Evolutionary conservation across 2,888 invertebrate species (phyloP), one percentile per base, ranked within the genome.

Genomic region (Eupithecia subfuscata): DNA sequence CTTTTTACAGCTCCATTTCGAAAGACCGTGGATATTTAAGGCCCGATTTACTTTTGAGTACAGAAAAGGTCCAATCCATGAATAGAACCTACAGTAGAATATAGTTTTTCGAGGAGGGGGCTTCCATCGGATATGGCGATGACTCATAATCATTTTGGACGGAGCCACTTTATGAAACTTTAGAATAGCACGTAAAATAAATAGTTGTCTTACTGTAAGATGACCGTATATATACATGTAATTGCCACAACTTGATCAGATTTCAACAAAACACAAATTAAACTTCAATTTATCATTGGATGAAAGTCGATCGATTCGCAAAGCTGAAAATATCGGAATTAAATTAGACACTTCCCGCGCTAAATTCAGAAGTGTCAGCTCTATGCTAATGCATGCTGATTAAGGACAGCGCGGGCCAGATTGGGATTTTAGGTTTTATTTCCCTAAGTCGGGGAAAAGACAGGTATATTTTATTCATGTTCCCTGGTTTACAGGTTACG

Each of bases 351-450:
- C 18, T 64, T 64, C 18, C 18, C 9, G 18, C 16, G 64, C 64
- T 18, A 64, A 30, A 64, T 34, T 34, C 64, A 34, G 34, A 64
- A 64, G 34, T 18, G 64, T 64, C 63, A 64, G 63, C 8, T 64
- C 63, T 52, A 64, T 30, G 16, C 63, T 64, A 64, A 64, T 64
- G 64, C 64, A 34, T 64, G 64, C 18, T 34, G 64, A 64, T 64
- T 34, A 64, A 9, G 18, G 64, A 64, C 64, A 64, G 18, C n/a
- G n/a, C 52, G 52, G n/a, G 4, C 52, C 22, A 64, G 64, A 34
- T 63, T 22, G 18, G 18, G 9, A 34, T 30, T 34, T 64, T 34
- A 64, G 34, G 18, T 18, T 64, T 16, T 34, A 64, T 34, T 64
- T 64, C 18, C 64, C 16, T 64, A 18, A 34, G 8, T 64, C 9